Conservation (phyloP, 2,113 vertebrate species). For the Nothobranchius furzeri region DNA sequence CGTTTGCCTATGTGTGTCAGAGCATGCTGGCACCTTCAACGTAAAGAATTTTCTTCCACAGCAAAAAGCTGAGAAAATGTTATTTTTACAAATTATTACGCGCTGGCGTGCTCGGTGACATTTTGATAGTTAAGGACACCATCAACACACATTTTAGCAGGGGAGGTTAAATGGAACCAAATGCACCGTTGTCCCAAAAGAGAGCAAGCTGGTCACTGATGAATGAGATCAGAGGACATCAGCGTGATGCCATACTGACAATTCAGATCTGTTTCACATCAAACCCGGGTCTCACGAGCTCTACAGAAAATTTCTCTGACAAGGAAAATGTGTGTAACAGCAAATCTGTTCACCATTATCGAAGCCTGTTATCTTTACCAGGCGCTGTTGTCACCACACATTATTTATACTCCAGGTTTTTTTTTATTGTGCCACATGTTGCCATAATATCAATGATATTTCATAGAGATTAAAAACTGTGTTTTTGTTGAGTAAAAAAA, state of each 20-base stretch:
- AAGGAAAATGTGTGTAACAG: conserved; percentile 64
- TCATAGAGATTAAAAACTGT: no score
- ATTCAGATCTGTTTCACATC: conserved; percentile 72
- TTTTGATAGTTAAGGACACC: conserved; percentile 57
- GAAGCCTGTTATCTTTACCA: conserved; percentile 25
- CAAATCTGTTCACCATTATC: conserved; percentile 68
- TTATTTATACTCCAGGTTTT: conserved; percentile 9
- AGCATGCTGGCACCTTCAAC: conserved; percentile 50
- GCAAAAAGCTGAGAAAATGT: conserved; percentile 65
- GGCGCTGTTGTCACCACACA: conserved; percentile 11
- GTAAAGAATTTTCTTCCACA: conserved; percentile 28
- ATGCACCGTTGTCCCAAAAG: conserved; percentile 52
- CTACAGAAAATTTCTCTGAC: conserved; percentile 55
- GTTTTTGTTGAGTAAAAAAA: no score
- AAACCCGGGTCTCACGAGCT: conserved; percentile 33
- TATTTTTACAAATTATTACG: conserved; percentile 65
- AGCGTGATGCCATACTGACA: conserved; percentile 32
- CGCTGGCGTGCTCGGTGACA: conserved; percentile 43
- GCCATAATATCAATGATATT: no score
- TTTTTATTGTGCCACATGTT: not conserved
- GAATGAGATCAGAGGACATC: conserved; percentile 64
- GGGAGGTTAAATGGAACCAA: conserved; percentile 69
- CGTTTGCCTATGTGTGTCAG: conserved; percentile 43
- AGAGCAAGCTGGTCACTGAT: conserved; percentile 55
- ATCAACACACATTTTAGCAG: conserved; percentile 36